These are phyloP conservation scores for Oryzias javanicus DNA, from an alignment of 2,113 vertebrate genomes.

Conservation along the genomic window DNA sequence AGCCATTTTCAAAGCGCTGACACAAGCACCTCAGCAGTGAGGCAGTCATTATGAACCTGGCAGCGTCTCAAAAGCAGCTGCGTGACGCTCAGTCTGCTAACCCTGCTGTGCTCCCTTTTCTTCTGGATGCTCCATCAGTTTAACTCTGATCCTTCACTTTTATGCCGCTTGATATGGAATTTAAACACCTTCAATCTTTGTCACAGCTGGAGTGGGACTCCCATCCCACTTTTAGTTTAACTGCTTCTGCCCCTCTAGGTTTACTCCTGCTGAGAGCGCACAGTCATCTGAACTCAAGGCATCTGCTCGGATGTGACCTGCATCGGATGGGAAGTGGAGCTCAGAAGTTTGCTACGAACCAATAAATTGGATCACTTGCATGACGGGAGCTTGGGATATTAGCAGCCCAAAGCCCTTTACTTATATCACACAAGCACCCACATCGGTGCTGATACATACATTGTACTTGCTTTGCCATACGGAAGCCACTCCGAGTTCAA, in stretches of 20 bases:
- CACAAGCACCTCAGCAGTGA: slow-evolving; percentile 59
- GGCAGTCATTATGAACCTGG: slow-evolving; percentile 69
- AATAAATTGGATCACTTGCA: slow-evolving; percentile 27
- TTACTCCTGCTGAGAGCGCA: slow-evolving; percentile 18
- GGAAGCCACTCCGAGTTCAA: not conserved
- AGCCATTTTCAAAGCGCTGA: slow-evolving; percentile 69
- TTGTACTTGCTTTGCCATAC: not conserved
- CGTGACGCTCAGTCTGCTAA: slow-evolving; percentile 40
- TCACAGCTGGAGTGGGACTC: slow-evolving; percentile 52
- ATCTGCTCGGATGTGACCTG: slow-evolving; percentile 27
- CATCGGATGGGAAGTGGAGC: slow-evolving; percentile 28
- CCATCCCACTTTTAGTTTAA: slow-evolving; percentile 43
- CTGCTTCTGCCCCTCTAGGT: slow-evolving; percentile 17
- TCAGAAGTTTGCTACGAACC: slow-evolving; percentile 1
- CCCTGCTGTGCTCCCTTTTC: slow-evolving; percentile 6
- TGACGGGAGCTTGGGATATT: slow-evolving; percentile 14
- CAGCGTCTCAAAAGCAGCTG: slow-evolving; percentile 46
- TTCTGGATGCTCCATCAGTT: slow-evolving; percentile 46
- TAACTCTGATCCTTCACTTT: slow-evolving; percentile 43
- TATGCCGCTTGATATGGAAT: slow-evolving; percentile 27
- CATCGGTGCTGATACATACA: not conserved
- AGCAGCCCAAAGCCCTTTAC: not conserved
- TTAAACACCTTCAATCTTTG: slow-evolving; percentile 46
- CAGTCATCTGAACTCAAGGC: slow-evolving; percentile 24
- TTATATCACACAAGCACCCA: no score